phyloP scores from a whole-genome alignment of 1,140 invertebrate genomes.

The Drosophila paulistorum region DNA sequence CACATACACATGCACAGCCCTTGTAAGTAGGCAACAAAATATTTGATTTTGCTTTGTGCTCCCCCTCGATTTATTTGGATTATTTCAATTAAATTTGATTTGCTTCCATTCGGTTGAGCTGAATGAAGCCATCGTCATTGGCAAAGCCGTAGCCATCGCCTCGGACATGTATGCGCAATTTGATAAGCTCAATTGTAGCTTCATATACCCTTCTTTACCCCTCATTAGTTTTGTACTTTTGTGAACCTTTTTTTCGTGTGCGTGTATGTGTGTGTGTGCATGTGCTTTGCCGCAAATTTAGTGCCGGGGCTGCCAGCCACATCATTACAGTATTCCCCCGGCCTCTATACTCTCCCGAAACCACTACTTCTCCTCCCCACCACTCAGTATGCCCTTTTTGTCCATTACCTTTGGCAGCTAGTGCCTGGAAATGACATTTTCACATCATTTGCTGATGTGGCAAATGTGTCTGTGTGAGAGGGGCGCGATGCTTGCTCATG shows the following conservation, averaged over 20 bases:
- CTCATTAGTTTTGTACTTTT: slow-evolving; percentile 78
- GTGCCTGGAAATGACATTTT: slow-evolving; percentile 75
- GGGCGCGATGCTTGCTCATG: slow-evolving; percentile 25
- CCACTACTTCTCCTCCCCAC: no score
- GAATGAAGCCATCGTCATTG: slow-evolving; percentile 24
- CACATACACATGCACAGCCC: slow-evolving; percentile 30
- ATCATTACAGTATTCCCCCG: slow-evolving; percentile 15
- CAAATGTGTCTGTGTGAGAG: slow-evolving; percentile 60
- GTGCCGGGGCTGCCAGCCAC: slow-evolving; percentile 41
- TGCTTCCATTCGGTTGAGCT: slow-evolving; percentile 49
- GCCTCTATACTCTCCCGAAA: neutral
- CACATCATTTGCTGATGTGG: slow-evolving; percentile 81
- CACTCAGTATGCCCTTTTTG: slow-evolving; percentile 25
- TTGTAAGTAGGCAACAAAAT: slow-evolving; percentile 49
- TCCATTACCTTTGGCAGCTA: slow-evolving; percentile 58
- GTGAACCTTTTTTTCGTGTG: slow-evolving; percentile 58
- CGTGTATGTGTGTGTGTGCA: neutral
- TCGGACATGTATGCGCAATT: slow-evolving; percentile 65
- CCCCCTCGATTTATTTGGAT: slow-evolving; percentile 16
- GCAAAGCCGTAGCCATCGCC: neutral
- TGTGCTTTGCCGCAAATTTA: slow-evolving; percentile 65
- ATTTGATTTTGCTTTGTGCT: neutral
- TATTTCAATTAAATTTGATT: slow-evolving; percentile 73
- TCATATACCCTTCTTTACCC: slow-evolving; percentile 54
- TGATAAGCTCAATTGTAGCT: slow-evolving; percentile 58